These are phyloP conservation scores for Camptogramma bilineatum DNA, from an alignment of 2,888 invertebrate species.

Conservation along the genomic window DNA sequence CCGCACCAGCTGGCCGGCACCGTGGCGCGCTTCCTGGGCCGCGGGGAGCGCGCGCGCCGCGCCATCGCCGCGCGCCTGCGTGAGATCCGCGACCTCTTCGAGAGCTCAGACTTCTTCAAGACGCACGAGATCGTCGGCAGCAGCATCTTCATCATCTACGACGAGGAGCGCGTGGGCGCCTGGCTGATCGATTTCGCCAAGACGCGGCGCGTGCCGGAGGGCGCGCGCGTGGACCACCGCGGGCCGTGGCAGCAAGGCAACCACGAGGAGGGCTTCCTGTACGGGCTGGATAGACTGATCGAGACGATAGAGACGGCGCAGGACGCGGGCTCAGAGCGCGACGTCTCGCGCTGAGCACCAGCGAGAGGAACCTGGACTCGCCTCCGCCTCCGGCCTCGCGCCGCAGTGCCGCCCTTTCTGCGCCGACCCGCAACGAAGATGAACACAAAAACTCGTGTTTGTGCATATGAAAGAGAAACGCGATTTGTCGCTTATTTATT, in stretches of 20 bases:
- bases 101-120: slow-evolving; percentile 93
- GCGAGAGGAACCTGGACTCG: slow-evolving; percentile 74
- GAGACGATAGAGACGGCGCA: slow-evolving; percentile 82
- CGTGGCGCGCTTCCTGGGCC: slow-evolving; percentile 90
- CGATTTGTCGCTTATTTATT: slow-evolving; percentile 68
- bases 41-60: slow-evolving; percentile 87
- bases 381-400: slow-evolving; percentile 67
- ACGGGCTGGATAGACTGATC: slow-evolving; percentile 96
- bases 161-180: slow-evolving; percentile 93
- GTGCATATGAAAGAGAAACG: slow-evolving; percentile 73
- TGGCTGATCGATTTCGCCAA: slow-evolving; percentile 99
- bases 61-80: slow-evolving; percentile 90
- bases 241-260: slow-evolving; percentile 96
- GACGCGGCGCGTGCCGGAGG: slow-evolving; percentile 90
- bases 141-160: slow-evolving; percentile 97
- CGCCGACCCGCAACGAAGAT: slow-evolving; percentile 64
- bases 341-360: slow-evolving; percentile 76
- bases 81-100: slow-evolving; percentile 91
- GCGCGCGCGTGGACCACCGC: slow-evolving; percentile 90
- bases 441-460: slow-evolving; percentile 65
- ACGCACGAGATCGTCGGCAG: slow-evolving; percentile 97
- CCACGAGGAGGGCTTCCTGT: slow-evolving; percentile 97
- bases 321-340: slow-evolving; percentile 67
- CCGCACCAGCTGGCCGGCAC: slow-evolving; percentile 90
- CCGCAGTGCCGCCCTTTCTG: slow-evolving; percentile 52